These are phyloP conservation scores for Anaspis maculata DNA, from an alignment of 2,888 invertebrate species.

Conservation along the genomic window DNA sequence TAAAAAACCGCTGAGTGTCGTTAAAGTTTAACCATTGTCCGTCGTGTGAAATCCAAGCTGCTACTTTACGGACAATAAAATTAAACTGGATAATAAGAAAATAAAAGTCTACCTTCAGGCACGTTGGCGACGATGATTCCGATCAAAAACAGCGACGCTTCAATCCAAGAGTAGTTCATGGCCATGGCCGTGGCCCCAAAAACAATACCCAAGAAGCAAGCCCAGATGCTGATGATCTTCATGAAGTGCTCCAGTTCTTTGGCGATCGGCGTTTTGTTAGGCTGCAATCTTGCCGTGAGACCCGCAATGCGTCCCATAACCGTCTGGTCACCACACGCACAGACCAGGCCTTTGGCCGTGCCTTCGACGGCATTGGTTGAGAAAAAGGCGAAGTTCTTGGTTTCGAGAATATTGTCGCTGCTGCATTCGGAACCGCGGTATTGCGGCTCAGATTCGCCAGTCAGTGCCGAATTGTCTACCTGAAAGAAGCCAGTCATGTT, in stretches of 20 bases:
- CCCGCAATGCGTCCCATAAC: slow-evolving; percentile 60
- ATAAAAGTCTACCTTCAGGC: slow-evolving; percentile 52
- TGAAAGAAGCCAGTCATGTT: slow-evolving; percentile 14
- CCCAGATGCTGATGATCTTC: slow-evolving; percentile 57
- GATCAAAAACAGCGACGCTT: slow-evolving; percentile 62
- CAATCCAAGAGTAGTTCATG: slow-evolving; percentile 61
- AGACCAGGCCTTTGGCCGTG: slow-evolving; percentile 41
- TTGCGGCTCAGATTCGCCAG: slow-evolving; percentile 62
- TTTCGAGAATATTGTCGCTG: slow-evolving; percentile 47
- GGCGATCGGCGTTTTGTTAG: slow-evolving; percentile 62
- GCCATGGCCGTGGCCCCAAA: slow-evolving; percentile 49
- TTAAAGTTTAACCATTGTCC: no score
- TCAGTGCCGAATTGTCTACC: slow-evolving; percentile 58
- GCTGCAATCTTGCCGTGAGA: slow-evolving; percentile 51
- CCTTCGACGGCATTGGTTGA: slow-evolving; percentile 53
- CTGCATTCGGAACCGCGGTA: slow-evolving; percentile 40
- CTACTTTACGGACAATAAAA: no score
- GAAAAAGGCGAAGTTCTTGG: slow-evolving; percentile 49
- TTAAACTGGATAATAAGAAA: no score
- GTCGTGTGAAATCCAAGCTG: no score
- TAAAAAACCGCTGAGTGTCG: no score
- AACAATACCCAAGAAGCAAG: slow-evolving; percentile 49
- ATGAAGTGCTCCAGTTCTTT: slow-evolving; percentile 64
- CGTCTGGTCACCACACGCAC: slow-evolving; percentile 48
- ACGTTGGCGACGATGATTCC: slow-evolving; percentile 61